Conservation (phyloP, 1,140 invertebrate genomes). For the Tetramorium alpestre region DNA sequence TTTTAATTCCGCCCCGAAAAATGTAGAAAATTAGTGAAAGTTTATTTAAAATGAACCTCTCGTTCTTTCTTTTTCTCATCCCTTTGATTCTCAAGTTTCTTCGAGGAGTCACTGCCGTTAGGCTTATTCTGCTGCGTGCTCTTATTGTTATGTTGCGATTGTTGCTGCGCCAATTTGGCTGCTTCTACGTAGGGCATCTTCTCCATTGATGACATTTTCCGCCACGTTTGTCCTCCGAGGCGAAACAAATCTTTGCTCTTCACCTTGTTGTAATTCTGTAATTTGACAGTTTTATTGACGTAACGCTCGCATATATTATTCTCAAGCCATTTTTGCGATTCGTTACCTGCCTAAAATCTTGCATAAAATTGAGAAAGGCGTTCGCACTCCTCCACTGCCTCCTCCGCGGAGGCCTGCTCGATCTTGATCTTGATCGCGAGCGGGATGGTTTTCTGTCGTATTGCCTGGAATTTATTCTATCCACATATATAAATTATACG, state of each 20-base stretch:
- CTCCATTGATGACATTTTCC: conserved; percentile 72
- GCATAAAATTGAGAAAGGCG: conserved; percentile 77
- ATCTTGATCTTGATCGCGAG: conserved; percentile 55
- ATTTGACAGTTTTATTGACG: not conserved
- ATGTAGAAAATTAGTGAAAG: conserved; percentile 46
- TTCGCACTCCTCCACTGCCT: conserved; percentile 75
- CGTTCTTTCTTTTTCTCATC: conserved; percentile 45
- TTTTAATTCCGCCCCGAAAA: conserved; percentile 36
- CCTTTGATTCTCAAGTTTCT: conserved; percentile 23
- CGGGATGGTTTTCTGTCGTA: conserved; percentile 11
- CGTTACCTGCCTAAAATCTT: conserved; percentile 77
- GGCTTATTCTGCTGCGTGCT: conserved; percentile 29
- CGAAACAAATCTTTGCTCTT: conserved; percentile 70
- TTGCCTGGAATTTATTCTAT: not conserved
- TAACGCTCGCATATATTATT: not conserved
- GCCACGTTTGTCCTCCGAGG: conserved; percentile 76
- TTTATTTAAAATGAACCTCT: conserved; percentile 49
- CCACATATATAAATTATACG: not conserved
- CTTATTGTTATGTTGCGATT: conserved; percentile 54
- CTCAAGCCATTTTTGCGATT: not conserved
- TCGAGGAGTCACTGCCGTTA: not conserved
- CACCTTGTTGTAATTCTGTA: conserved; percentile 47
- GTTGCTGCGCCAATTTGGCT: conserved; percentile 68
- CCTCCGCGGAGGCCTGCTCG: not conserved
- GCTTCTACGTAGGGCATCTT: conserved; percentile 77